These are phyloP conservation scores for Etheostoma nigrum DNA, from an alignment of 2,797 vertebrate species.

Conservation along the genomic window DNA sequence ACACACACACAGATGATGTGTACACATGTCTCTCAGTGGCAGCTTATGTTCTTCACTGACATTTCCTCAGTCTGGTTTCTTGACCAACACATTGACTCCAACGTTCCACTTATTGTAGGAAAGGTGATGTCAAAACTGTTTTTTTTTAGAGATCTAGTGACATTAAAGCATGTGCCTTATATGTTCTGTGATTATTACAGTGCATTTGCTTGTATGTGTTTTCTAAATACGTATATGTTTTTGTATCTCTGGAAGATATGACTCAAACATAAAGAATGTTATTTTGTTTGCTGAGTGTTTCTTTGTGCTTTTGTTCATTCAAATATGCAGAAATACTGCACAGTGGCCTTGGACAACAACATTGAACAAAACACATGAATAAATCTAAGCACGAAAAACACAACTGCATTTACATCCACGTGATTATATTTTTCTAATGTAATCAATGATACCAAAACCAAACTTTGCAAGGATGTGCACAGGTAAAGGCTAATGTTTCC, in stretches of 20 bases:
- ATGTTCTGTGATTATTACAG: constrained; percentile 29
- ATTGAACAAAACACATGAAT: not conserved
- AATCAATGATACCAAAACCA: not conserved
- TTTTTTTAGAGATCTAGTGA: constrained; percentile 21
- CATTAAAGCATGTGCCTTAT: constrained; percentile 58
- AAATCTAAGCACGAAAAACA: not conserved
- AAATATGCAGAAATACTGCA: not conserved
- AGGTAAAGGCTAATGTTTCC: too few relatives aligned
- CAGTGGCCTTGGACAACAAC: not conserved
- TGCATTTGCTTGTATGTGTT: constrained; percentile 49
- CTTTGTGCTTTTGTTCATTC: constrained; percentile 20
- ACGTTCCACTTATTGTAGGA: constrained; percentile 64
- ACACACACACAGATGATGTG: constrained; percentile 12
- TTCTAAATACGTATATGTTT: constrained; percentile 60
- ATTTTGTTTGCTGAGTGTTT: constrained; percentile 46
- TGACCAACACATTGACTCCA: constrained; percentile 35
- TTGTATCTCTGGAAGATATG: constrained; percentile 68
- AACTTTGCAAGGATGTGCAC: too few relatives aligned
- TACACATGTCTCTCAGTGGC: constrained; percentile 14
- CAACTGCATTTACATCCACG: not conserved
- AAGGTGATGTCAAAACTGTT: constrained; percentile 46
- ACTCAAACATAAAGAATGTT: constrained; percentile 47
- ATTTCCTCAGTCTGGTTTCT: constrained; percentile 43
- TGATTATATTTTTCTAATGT: too few relatives aligned
- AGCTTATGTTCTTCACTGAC: constrained; percentile 42